These are phyloP conservation scores for Ormyrus thymus DNA, from an alignment of 2,888 invertebrate genomes.

Conservation along the genomic window DNA sequence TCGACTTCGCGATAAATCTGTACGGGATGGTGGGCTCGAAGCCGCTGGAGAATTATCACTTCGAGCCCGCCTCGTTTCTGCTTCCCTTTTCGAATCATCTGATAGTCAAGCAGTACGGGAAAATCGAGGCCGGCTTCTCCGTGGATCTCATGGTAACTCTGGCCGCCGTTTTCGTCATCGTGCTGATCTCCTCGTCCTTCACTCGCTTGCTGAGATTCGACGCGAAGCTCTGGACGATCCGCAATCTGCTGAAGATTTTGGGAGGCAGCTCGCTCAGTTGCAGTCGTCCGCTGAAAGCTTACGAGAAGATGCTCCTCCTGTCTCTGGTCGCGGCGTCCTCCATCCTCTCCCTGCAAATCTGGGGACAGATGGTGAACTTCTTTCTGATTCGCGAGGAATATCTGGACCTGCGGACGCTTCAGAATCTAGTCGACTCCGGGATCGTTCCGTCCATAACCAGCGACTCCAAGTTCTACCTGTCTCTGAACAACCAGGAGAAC, in stretches of 20 bases:
- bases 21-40: slow-evolving; percentile 32
- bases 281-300: background rate
- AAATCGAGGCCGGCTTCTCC: background rate
- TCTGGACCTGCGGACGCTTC: background rate
- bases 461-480: background rate
- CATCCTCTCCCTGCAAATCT: background rate
- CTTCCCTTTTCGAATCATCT: slow-evolving; percentile 15
- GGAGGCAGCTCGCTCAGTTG: background rate
- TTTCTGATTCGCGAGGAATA: slow-evolving; percentile 4
- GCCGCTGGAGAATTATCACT: background rate
- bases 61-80: slow-evolving; percentile 7
- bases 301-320: slow-evolving; percentile 22
- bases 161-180: background rate
- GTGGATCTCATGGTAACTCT: background rate
- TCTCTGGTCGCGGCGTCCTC: background rate
- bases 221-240: slow-evolving; percentile 21
- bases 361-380: background rate
- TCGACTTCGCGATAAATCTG: slow-evolving; percentile 25
- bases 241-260: slow-evolving; percentile 16
- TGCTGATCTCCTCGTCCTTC: background rate
- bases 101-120: slow-evolving; percentile 23
- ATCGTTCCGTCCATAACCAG: slow-evolving; percentile 23
- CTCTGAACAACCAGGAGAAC: background rate
- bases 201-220: slow-evolving; percentile 21
- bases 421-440: slow-evolving; percentile 10